phyloP scores from a whole-genome alignment of 2,797 vertebrate species.

The Smutsia temminckii region DNA sequence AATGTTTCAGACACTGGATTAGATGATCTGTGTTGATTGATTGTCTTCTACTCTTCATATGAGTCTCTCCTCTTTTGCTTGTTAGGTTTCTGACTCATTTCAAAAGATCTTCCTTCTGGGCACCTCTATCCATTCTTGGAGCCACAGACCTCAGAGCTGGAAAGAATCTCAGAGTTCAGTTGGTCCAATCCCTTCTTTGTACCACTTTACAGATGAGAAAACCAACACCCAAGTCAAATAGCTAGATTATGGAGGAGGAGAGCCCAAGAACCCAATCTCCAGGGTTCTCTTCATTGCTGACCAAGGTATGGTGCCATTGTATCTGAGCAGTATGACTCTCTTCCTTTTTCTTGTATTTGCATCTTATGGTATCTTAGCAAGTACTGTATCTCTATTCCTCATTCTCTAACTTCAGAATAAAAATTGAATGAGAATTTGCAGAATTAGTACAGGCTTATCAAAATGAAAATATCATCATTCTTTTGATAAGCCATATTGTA shows the following conservation, averaged over 20 bases:
- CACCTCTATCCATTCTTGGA: conserved; percentile 10
- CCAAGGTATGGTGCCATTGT: background rate
- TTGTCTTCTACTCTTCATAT: background rate
- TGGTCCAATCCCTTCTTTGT: background rate
- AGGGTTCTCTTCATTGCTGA: background rate
- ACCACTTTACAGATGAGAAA: background rate
- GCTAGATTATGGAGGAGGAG: background rate
- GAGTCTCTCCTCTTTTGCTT: background rate
- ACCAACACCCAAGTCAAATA: background rate
- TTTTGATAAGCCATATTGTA: background rate
- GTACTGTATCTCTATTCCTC: background rate
- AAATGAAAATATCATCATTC: background rate
- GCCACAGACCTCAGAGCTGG: background rate
- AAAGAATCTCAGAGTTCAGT: background rate
- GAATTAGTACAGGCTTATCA: background rate
- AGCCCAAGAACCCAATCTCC: background rate
- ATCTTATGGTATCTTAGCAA: background rate
- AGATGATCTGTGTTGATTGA: background rate
- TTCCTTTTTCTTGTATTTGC: background rate
- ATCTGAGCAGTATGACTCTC: background rate
- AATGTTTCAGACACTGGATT: background rate
- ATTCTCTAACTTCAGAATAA: conserved; percentile 42
- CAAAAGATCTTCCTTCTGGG: background rate
- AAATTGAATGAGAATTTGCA: background rate
- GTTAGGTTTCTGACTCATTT: background rate